Percentiles rank a stretch among this genome's conserved stretches.
Conservation (phyloP, 2,888 invertebrate genomes). For the Tinea semifulvella region DNA sequence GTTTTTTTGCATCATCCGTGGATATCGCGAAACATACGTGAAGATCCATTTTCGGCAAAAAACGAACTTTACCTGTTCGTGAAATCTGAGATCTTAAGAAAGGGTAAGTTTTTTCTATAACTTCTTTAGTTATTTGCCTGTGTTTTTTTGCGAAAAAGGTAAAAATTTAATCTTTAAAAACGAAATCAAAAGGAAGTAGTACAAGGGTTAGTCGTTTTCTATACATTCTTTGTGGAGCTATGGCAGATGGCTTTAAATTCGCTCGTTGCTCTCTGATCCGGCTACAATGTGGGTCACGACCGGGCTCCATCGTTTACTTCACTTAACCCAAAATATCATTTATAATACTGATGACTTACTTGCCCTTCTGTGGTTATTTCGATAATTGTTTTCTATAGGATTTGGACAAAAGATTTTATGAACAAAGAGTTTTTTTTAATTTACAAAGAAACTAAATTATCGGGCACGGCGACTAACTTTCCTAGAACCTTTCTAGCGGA, state of each 20-base stretch:
- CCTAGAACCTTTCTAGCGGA: conserved; percentile 11
- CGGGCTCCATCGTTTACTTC: conserved; percentile 20
- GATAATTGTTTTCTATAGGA: conserved; percentile 9
- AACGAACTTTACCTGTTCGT: conserved; percentile 61
- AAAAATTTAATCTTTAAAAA: conserved; percentile 44
- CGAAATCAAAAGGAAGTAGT: conserved; percentile 52
- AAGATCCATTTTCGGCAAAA: conserved; percentile 48
- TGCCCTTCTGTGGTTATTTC: conserved; percentile 11
- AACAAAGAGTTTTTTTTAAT: background rate
- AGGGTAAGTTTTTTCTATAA: conserved; percentile 52
- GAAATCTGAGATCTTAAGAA: conserved; percentile 61
- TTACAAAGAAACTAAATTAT: conserved; percentile 1
- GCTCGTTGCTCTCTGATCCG: conserved; percentile 48
- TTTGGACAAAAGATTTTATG: conserved; percentile 3
- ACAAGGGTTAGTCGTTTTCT: conserved; percentile 53
- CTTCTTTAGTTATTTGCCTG: conserved; percentile 36
- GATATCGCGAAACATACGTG: conserved; percentile 55
- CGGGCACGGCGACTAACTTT: background rate
- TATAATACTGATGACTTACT: conserved; percentile 9
- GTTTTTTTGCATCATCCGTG: conserved; percentile 46
- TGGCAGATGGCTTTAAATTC: conserved; percentile 45
- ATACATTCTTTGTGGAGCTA: conserved; percentile 34
- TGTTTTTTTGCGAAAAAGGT: conserved; percentile 38
- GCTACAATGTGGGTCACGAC: conserved; percentile 31
- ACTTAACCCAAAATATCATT: conserved; percentile 22